Base-by-base conservation (phyloP, 1,140 invertebrate genomes). In the Caerostris darwini region DNA sequence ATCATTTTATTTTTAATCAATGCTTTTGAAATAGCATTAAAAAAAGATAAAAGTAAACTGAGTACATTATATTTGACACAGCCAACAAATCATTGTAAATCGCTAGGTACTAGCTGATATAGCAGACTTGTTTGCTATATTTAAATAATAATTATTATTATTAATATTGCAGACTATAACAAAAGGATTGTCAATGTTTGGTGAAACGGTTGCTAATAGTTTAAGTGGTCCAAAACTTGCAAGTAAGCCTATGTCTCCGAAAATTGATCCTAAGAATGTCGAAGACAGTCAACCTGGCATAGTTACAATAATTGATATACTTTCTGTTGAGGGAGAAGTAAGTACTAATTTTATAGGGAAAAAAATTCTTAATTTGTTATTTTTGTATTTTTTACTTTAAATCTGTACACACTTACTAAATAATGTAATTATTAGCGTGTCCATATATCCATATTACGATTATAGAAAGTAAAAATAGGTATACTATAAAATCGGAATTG, bases 151-250 rank as follows among this genome's bases (percentile, higher is more conserved):
- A 19, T 81, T 67, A 4, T 3, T 67, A 67, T 14, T 67, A 34
- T 4, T 85, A 83, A 54, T 4, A 61, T 91, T 87, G 56, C 54
- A 93, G 92, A 93, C 92, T 57, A 93, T 93, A 59, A 61, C 92
- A 17, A 96, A 97, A 95, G 96, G 96, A 67, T 95, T 97, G 94
- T 96, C 96, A 4, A 98, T 98, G 86, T 97, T 99, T 93, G 98
- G 99, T n/a, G 99, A 99, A 96, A 98, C 98, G 57, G 98, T 99
- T 17, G 98, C 98, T 0, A 98, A 97, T 94, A 99, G 98, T 95
- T 96, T 99, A 34, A 98, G 98, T 0, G 98, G 98, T 17, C 96
- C 96, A 94, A 96, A 96, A 94, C 87, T 53, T 61, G 57, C 53
- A 17, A 96, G 95, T 34, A 92, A 95, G 17, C 6, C 34, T 95